Conservation (phyloP, 1,140 invertebrate species). For the Anastrepha obliqua region DNA sequence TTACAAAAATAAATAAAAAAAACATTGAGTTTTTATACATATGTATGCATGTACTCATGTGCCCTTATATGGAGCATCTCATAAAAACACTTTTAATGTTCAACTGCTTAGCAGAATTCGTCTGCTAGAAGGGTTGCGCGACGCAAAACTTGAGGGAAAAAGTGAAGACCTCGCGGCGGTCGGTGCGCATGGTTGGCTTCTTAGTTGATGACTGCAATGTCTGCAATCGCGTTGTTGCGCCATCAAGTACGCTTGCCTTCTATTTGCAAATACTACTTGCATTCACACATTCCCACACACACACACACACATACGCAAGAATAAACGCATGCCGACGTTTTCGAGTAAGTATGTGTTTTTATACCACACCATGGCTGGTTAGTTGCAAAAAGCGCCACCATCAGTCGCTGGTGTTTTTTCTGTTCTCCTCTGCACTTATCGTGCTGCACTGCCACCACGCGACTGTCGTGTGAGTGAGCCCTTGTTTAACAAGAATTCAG, state of each 20-base stretch:
- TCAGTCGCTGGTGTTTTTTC: neutral
- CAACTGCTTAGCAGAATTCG: too few relatives aligned
- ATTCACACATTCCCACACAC: neutral
- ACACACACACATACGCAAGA: neutral
- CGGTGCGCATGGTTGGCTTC: neutral
- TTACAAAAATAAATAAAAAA: too few relatives aligned
- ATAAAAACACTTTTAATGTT: too few relatives aligned
- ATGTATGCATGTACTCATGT: too few relatives aligned
- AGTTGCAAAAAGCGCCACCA: neutral
- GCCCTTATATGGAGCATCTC: too few relatives aligned
- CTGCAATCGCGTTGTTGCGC: neutral
- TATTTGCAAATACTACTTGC: neutral
- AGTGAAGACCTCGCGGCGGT: neutral
- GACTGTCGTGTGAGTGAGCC: neutral
- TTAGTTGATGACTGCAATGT: neutral
- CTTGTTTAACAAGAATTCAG: conserved; percentile 3
- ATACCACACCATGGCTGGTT: neutral
- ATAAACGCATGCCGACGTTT: neutral
- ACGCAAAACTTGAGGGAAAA: too few relatives aligned
- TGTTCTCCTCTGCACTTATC: neutral
- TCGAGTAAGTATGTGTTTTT: neutral
- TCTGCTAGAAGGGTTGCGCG: too few relatives aligned
- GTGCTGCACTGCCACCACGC: neutral
- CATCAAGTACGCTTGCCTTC: neutral
- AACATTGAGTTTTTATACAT: too few relatives aligned